Evolutionary conservation across 2,797 vertebrate genomes (phyloP), one percentile per base, ranked within the genome.

Genomic region (Falco naumanni): DNA sequence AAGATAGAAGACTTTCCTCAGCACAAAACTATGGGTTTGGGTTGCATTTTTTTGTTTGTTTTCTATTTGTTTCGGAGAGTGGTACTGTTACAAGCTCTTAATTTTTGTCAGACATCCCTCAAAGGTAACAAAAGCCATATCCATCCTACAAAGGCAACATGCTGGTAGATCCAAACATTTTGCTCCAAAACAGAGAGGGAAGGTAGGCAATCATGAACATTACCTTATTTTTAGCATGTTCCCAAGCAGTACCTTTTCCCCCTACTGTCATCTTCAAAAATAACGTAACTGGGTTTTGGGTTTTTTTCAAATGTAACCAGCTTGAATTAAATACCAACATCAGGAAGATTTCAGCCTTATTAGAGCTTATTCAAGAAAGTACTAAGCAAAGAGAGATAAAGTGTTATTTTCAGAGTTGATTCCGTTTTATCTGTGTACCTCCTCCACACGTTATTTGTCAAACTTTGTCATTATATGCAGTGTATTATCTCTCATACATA

Each of bases 41-140:
- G 10, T 11, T 31, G 41, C 41, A 43, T 28, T 8, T 13, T 13
- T 20, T 43, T 24, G 11, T 3, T 65, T 33, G 34, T 26, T 25
- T 26, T 57, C 24, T 1, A 21, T 45, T 26, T 22, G 17, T 3
- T 70, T 77, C 33, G 22, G 29, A 16, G 9, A 10, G 6, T 37
- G 34, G 6, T 29, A 3, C 7, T n/a, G 1, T 22, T 39, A 12
- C 2, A 4, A 89, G 4, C 33, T 34, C 43, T 39, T 14, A 0
- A 10, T 29, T 86, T 41, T 10, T 66, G 39, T 15, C 64, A 74
- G 48, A 6, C 14, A 50, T 79, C 28, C 34, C 51, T 26, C 86
- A 2, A 53, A 69, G 47, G 11, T 41, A 60, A 31, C 72, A 70
- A 74, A 79, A 85, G 24, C 37, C 59, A 41, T 11, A 31, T 2